Conservation (phyloP, 2,113 vertebrate species). For the Otocyon megalotis region DNA sequence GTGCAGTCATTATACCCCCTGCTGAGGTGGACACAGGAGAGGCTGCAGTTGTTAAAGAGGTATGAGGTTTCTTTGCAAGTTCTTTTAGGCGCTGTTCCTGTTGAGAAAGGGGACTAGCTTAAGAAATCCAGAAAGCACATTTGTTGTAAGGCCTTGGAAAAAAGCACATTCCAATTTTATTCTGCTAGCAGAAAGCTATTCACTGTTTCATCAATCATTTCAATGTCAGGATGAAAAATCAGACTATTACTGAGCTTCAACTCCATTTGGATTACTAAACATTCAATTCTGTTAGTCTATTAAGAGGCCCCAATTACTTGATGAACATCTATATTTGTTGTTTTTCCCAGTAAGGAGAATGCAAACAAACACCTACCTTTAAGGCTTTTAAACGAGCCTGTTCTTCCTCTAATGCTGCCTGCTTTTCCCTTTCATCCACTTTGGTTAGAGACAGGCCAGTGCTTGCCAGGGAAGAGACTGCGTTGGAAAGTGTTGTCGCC, state of each 20-base stretch:
- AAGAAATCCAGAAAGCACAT: conserved; percentile 77
- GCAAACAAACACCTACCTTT: conserved; percentile 89
- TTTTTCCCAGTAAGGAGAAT: conserved; percentile 50
- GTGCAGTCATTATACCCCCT: conserved; percentile 94
- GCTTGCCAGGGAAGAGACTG: conserved; percentile 97
- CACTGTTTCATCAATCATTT: neutral
- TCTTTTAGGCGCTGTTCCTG: conserved; percentile 98
- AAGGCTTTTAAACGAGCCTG: conserved; percentile 98
- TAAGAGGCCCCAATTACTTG: neutral
- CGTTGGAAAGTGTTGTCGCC: conserved; percentile 98
- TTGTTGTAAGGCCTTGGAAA: neutral
- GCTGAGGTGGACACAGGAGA: conserved; percentile 96
- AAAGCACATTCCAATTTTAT: conserved; percentile 28
- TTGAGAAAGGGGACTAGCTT: conserved; percentile 75
- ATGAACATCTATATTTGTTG: neutral
- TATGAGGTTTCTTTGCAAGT: conserved; percentile 96
- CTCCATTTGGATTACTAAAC: neutral
- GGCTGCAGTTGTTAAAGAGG: conserved; percentile 96
- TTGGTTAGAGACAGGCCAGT: conserved; percentile 98
- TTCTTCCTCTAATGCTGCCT: conserved; percentile 98
- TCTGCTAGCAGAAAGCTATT: conserved; percentile 22
- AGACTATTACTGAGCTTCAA: conserved; percentile 10
- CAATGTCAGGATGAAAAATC: conserved; percentile 25
- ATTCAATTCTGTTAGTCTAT: conserved; percentile 39
- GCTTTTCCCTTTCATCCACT: conserved; percentile 99